Evolutionary conservation across 2,797 vertebrate genomes (phyloP).

Genomic region (Jordanella pulchra): DNA sequence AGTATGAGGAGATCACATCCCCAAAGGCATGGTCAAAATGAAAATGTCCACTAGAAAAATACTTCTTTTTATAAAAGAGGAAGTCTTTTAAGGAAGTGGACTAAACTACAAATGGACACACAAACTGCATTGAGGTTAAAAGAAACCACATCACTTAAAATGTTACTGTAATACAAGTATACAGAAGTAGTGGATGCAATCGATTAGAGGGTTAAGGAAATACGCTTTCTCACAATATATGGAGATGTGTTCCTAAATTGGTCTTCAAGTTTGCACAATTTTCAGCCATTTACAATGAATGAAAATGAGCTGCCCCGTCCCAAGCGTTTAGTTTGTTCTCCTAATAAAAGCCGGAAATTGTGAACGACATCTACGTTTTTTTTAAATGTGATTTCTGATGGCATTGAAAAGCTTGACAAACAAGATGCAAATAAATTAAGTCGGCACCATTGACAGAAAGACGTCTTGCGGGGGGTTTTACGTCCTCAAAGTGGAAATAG

Average conservation of each 20-base stretch:
- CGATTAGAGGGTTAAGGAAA: not conserved
- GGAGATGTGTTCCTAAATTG: not conserved
- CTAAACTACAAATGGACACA: not conserved
- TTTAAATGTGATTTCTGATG: not conserved
- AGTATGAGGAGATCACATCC: constrained; percentile 13
- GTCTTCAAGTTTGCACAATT: not conserved
- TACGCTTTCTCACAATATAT: not conserved
- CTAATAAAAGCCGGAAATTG: no score
- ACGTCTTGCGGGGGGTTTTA: not conserved
- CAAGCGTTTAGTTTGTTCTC: no score
- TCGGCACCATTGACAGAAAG: not conserved
- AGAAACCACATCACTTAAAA: not conserved
- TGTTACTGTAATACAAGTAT: not conserved
- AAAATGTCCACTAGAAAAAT: constrained; percentile 6
- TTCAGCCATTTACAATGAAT: no score
- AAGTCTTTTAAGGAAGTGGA: constrained; percentile 5
- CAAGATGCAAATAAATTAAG: not conserved
- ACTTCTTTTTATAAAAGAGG: not conserved
- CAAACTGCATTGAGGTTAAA: not conserved
- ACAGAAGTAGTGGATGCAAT: not conserved
- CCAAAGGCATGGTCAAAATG: constrained; percentile 10
- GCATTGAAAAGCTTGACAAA: not conserved
- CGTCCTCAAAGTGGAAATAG: not conserved
- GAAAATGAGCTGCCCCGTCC: no score
- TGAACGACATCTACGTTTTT: no score